Percentiles rank a stretch among this genome's conserved stretches.
phyloP scores from a whole-genome alignment of 2,113 vertebrate genomes.

The Protomyctophum bolini region DNA sequence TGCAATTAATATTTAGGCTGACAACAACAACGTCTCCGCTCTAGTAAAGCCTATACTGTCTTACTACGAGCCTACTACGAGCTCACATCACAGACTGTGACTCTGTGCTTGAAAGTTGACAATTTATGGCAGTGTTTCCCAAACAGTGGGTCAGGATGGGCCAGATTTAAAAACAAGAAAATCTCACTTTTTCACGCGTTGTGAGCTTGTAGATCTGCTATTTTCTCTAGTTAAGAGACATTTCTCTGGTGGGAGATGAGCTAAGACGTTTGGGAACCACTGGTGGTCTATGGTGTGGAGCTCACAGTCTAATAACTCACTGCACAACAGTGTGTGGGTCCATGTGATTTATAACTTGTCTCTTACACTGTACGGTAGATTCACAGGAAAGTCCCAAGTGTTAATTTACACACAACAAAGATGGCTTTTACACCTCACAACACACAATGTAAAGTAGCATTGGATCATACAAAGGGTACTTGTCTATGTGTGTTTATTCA shows the following conservation, averaged over 20 bases:
- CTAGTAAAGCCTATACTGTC: no score
- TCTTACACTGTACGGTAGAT: neutral
- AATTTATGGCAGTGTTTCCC: no score
- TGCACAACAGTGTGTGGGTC: constrained; percentile 53
- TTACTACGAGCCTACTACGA: no score
- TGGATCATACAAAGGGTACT: no score
- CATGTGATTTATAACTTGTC: constrained; percentile 34
- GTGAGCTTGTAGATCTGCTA: neutral
- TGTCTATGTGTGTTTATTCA: no score
- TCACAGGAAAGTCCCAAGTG: neutral
- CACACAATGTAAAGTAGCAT: constrained; percentile 20
- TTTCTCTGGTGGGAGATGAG: constrained; percentile 27
- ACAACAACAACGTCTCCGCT: no score
- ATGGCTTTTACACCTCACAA: constrained; percentile 12
- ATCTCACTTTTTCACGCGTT: no score
- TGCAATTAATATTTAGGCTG: no score
- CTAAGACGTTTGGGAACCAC: constrained; percentile 56
- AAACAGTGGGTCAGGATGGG: no score
- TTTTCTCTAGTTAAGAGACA: neutral
- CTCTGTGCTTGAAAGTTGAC: no score
- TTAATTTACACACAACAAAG: constrained; percentile 23
- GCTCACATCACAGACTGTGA: no score
- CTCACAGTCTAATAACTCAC: constrained; percentile 61
- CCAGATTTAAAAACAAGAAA: no score
- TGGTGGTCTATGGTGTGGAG: constrained; percentile 5